Percentiles rank a stretch among this genome's conserved stretches.
phyloP scores from a whole-genome alignment of 2,113 vertebrate species.

The Mormyrus iriodes region DNA sequence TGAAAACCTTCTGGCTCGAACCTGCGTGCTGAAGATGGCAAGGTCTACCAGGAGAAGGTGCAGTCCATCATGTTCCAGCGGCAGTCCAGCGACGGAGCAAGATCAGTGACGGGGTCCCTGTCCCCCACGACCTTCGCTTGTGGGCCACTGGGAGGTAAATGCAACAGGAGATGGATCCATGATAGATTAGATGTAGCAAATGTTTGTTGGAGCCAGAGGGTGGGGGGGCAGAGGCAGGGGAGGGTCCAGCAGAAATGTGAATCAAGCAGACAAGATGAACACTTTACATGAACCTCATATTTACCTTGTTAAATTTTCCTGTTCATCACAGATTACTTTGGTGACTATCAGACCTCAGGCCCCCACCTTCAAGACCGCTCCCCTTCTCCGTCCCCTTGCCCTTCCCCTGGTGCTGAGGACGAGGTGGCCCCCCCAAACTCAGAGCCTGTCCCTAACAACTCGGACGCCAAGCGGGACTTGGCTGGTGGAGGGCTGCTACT shows the following conservation, averaged over 20 bases:
- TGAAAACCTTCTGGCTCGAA: background rate
- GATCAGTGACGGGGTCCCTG: constrained; percentile 22
- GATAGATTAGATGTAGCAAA: background rate
- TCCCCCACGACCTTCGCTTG: constrained; percentile 48
- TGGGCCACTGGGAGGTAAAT: background rate
- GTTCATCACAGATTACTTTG: background rate
- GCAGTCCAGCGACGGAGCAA: constrained; percentile 70
- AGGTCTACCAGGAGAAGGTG: constrained; percentile 89
- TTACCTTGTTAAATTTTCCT: background rate
- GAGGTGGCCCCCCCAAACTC: constrained; percentile 31
- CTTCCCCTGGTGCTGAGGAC: constrained; percentile 29
- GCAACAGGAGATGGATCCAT: background rate
- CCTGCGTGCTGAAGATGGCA: constrained; percentile 73
- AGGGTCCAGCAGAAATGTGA: background rate
- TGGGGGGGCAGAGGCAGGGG: constrained; percentile 27
- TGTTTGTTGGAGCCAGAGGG: constrained; percentile 35
- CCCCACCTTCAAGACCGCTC: constrained; percentile 68
- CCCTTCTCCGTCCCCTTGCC: constrained; percentile 42
- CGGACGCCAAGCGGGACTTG: constrained; percentile 47
- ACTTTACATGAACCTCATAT: background rate
- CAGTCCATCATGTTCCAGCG: constrained; percentile 81
- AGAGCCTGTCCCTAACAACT: constrained; percentile 40
- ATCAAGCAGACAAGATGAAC: background rate
- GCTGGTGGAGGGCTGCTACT: constrained; percentile 45
- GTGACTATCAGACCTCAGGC: constrained; percentile 51